Evolutionary conservation across 2,797 vertebrate species (phyloP).

Genomic region (Brachyrhaphis roseni): DNA sequence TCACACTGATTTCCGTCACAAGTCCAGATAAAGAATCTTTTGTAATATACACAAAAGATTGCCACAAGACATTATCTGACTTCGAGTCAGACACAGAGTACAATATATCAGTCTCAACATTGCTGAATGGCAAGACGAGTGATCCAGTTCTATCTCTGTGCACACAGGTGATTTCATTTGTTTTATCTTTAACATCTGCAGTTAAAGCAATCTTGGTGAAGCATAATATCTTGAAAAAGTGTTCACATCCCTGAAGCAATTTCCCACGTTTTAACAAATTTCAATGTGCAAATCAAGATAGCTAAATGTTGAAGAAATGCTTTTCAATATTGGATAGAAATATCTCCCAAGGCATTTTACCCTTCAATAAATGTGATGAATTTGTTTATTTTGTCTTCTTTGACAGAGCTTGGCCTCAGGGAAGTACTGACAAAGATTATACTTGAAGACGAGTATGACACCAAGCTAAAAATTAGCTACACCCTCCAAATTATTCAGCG

Average conservation of each 20-base stretch:
- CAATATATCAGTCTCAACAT: conserved; percentile 19
- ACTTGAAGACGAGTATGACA: conserved; percentile 61
- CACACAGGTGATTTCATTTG: conserved; percentile 36
- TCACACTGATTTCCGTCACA: conserved; percentile 16
- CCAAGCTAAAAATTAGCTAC: conserved; percentile 66
- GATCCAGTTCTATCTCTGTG: neutral
- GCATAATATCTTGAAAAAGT: neutral
- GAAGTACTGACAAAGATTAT: conserved; percentile 67
- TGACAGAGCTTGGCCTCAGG: conserved; percentile 39
- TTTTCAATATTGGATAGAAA: neutral
- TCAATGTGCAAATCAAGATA: neutral
- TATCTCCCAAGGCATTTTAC: neutral
- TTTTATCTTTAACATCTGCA: neutral
- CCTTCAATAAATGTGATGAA: neutral
- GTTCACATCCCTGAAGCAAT: neutral
- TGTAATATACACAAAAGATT: conserved; percentile 6
- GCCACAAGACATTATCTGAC: conserved; percentile 20
- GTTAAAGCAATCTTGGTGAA: neutral
- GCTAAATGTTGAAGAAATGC: neutral
- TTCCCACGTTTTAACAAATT: neutral
- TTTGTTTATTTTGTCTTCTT: conserved; percentile 21
- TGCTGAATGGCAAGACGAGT: conserved; percentile 29
- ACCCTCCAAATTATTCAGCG: conserved; percentile 64
- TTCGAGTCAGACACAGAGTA: conserved; percentile 43
- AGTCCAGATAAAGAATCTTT: conserved; percentile 6